Base-by-base conservation (phyloP, 35 echinoderm and acorn worm genomes). In the Hemicentrotus pulcherrimus region DNA sequence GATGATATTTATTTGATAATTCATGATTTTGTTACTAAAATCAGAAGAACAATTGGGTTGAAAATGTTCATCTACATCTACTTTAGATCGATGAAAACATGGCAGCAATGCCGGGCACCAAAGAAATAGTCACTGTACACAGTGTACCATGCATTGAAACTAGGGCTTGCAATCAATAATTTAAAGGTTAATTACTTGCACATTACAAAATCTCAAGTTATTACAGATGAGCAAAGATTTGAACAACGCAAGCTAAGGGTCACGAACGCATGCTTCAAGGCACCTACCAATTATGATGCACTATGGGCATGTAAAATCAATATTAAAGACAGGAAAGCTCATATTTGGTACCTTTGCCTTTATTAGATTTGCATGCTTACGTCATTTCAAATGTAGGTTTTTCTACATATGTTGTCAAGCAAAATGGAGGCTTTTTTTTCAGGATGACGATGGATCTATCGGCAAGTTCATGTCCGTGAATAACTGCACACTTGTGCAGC, bases 301-400 rank as follows among this genome's bases (percentile, higher is more conserved):
- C 65, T 78, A 78, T 78, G 7, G 65, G 19, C 19, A 78, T 78
- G 28, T 78, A 78, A 78, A 78, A 78, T 78, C 65, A 78, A 78
- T 78, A 78, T n/a, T 4, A 22, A 1, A 78, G 28, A 18, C 19
- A 78, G 65, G 22, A 78, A 78, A n/a, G 28, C 65, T 78, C 65
- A 78, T 78, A 78, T 78, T 78, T 78, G 65, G 65, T n/a, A 78
- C 65, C 65, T 78, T 4, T 78, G 65, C 65, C 65, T 78, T 78
- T 78, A 78, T 78, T 78, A 78, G 65, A 78, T 78, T 78, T 78
- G 65, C 65, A 78, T 78, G 65, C 65, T 78, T 78, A 78, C 65
- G 65, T 78, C 65, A 78, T 22, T 78, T n/a, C 65, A n/a, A 78
- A 78, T 55, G 65, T 78, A 78, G 65, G 65, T 78, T 78, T 78